Evolutionary conservation across 2,888 invertebrate genomes (phyloP), one percentile per base, ranked within the genome.

Genomic region (Tenthredo distinguenda): DNA sequence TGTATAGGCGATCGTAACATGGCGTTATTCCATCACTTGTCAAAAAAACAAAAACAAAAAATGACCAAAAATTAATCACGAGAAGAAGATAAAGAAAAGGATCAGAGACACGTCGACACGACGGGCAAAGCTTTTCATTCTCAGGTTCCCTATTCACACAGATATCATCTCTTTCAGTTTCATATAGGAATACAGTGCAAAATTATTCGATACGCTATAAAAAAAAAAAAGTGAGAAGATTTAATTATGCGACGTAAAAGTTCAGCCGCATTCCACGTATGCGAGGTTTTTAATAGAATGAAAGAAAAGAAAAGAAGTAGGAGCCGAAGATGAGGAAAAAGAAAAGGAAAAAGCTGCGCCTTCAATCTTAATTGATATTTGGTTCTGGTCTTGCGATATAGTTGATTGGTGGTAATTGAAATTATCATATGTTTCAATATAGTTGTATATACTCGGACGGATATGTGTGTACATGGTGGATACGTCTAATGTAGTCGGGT

Each of bases 351-450:
- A 71, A 71, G n/a, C 6, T 15, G 37, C 1, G 71, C 34, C 26
- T 71, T 71, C 34, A 71, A 71, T 71, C 71, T 71, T 37, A 71
- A 71, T 71, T 71, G 71, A 71, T 71, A 71, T 71, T 37, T 34
- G n/a, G 37, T 72, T n/a, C n/a, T 34, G 71, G 71, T 26, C 10
- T 72, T 55, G 55, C n/a, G 62, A 62, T 62, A 62, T 62, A 62
- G 71, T 72, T 72, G 71, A 72, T 72, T 72, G 40, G 71, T 72
- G 71, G 71, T 72, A 37, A 72, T 72, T 72, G 71, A n/a, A 72
- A 72, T 72, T 72, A 72, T 72, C 34, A 71, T 34, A 71, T 18
- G 34, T 71, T 71, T 40, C 71, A 71, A 71, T 71, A 68, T 15
- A 10, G 12, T 34, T 34, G 2, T 68, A 50, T 50, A 50, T 50